Evolutionary conservation across 2,888 invertebrate species (phyloP), one percentile per base, ranked within the genome.

Genomic region (Eurois occulta): DNA sequence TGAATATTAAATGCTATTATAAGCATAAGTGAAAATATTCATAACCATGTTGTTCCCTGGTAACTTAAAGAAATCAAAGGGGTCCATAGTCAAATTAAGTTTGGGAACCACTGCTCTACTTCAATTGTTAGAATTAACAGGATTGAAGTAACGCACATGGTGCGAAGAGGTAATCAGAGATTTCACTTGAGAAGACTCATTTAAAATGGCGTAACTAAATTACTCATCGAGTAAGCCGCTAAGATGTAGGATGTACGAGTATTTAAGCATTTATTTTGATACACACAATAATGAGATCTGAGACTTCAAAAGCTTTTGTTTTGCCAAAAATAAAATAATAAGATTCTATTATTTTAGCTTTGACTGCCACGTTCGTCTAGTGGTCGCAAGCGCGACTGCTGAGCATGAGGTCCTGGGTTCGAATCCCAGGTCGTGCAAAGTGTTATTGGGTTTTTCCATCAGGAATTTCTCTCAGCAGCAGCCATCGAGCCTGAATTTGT

Each of bases 71-170:
- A 60, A 60, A 38, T 38, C 38, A 64, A 38, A 38, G 4, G 3
- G 8, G 64, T 16, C 41, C 6, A 16, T n/a, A 41, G 2, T 28
- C 16, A 41, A 41, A 3, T 28, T 32, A 1, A 41, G 41, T 0
- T 65, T 65, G 41, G 41, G n/a, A 65, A 6, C n/a, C n/a, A 18
- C 41, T 18, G n/a, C 2, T n/a, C 10, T 16, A n/a, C 65, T 46
- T 16, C 18, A 69, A 52, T 48, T 69, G 24, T 65, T 70, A 7
- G 24, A 70, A 58, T 72, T 55, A 70, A 64, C 28, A 13, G 35
- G 41, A 70, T 60, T 70, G 5, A 67, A 64, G 62, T 55, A 58
- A 48, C 32, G 32, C 60, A 62, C 13, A 68, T 67, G 32, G 32
- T 32, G 46, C 13, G 16, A 46, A 60, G 28, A 16, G 32, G 21